Base-by-base conservation (phyloP, 2,113 vertebrate genomes). In the Uria aalge region DNA sequence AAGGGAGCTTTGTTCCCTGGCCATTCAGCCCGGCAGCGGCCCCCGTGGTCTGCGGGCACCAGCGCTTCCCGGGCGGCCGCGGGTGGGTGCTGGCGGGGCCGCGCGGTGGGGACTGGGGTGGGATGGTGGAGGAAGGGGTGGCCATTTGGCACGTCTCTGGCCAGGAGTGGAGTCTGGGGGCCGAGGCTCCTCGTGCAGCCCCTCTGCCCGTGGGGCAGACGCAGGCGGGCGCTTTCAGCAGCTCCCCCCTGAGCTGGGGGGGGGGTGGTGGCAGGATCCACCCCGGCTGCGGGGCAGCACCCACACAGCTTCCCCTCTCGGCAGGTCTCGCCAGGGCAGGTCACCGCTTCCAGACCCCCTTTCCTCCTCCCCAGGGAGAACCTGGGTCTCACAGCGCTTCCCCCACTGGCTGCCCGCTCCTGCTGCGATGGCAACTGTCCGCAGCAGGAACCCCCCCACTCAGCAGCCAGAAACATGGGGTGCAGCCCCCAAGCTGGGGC, bases 1-100 rank as follows among this genome's bases (percentile, higher is more conserved):
- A 94, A 97, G 94, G 73, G 73, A 95, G 80, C 87, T 95, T 96
- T 97, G 92, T 94, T 94, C 90, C 50, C 41, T 4, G 47, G 52
- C 66, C 81, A 19, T 32, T 52, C 73, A 78, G 81, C 64, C 76
- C 12, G 4, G 72, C 73, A 53, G 47, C 8, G 38, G 76, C 62
- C 43, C 29, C 80, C 43, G 4, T 1, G 8, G 30, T 50, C 75
- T 15, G 18, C 0, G n/a, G 89, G 73, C 80, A 69, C 69, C 8
- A 6, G 53, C 0, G 1, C 86, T 85, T 38, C 75, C 50, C 2
- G 0, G 77, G 67, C 68, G 32, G 74, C 77, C 6, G 2, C 0
- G 5, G 53, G 71, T 4, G 41, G 47, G 24, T 52, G 47, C 74
- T 43, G 85, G 56, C 2, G 11, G 36, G 47, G 73, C 21, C 3